Evolutionary conservation across 2,888 invertebrate species (phyloP).

Genomic region (Laspeyria flexula): DNA sequence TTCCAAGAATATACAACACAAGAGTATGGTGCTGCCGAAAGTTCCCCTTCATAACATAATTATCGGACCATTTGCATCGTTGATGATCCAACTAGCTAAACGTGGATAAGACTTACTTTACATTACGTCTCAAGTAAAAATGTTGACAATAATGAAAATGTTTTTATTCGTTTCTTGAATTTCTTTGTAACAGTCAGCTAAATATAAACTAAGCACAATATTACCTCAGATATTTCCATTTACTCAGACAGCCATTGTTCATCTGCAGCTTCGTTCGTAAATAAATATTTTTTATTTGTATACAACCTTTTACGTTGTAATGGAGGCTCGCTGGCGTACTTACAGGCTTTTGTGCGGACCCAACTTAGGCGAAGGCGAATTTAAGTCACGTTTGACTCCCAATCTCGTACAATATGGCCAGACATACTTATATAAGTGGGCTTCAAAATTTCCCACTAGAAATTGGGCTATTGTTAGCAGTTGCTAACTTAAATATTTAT

Average conservation of each 20-base stretch:
- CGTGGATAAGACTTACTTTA: no score
- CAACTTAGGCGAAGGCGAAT: conserved; percentile 23
- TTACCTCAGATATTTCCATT: no score
- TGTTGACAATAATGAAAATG: no score
- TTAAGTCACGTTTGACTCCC: conserved; percentile 30
- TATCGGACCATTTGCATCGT: no score
- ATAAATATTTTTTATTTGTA: not conserved
- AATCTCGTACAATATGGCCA: conserved; percentile 23
- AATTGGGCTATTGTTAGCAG: conserved; percentile 12
- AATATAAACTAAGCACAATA: no score
- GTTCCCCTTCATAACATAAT: no score
- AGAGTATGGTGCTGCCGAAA: no score
- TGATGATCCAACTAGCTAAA: no score
- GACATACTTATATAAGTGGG: conserved; percentile 8
- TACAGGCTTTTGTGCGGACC: conserved; percentile 15
- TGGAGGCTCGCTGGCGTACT: conserved; percentile 18
- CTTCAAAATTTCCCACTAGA: conserved; percentile 10
- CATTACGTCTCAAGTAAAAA: no score
- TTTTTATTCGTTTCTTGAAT: no score
- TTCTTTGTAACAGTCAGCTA: no score
- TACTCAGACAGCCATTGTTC: not conserved
- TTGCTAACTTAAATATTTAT: not conserved
- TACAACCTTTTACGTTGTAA: conserved; percentile 2
- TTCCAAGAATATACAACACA: no score
- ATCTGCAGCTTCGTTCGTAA: not conserved